phyloP scores from a whole-genome alignment of 2,113 vertebrate genomes.

The Nothocercus julius region DNA sequence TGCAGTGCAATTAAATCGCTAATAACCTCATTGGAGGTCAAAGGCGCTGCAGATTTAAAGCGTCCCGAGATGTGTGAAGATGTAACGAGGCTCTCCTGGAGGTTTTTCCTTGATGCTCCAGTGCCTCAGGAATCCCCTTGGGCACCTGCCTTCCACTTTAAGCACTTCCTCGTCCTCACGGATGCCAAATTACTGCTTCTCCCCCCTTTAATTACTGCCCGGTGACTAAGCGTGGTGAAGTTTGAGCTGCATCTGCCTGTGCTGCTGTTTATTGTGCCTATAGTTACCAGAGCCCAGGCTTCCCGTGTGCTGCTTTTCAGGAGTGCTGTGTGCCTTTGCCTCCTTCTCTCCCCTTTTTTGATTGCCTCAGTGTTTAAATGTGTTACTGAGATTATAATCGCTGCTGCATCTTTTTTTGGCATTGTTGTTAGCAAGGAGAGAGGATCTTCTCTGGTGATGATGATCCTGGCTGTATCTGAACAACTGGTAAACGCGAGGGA shows the following conservation, averaged over 20 bases:
- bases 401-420: background rate
- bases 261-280: no score
- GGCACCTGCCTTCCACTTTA: background rate
- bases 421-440: background rate
- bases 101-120: background rate
- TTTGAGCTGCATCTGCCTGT: background rate
- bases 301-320: accelerated
- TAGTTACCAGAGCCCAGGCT: background rate
- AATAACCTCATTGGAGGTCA: conserved; percentile 33
- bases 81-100: background rate
- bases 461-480: background rate
- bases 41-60: background rate
- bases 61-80: accelerated
- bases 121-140: background rate
- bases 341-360: background rate
- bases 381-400: background rate
- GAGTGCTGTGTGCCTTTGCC: background rate
- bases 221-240: conserved; percentile 32
- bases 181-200: background rate
- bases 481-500: conserved; percentile 5
- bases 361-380: background rate
- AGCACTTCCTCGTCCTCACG: background rate
- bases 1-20: background rate
- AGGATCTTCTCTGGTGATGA: background rate
- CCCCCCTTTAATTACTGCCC: background rate